Evolutionary conservation across 2,113 vertebrate species (phyloP), one percentile per base, ranked within the genome.

Genomic region (Nasalis larvatus): DNA sequence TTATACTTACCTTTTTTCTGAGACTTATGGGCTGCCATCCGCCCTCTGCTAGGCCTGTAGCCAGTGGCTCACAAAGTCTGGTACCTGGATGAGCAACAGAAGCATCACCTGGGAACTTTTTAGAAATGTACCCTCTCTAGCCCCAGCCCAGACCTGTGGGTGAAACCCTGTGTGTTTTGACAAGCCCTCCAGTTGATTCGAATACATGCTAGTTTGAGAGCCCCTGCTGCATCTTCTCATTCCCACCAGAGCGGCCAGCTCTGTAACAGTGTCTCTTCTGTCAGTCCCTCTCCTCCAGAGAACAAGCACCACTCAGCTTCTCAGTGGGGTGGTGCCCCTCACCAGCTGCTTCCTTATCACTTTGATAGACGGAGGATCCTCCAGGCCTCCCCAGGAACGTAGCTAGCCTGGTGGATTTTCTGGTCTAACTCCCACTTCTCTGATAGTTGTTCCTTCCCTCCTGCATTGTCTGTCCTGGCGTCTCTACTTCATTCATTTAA

Each of bases 261-360:
- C 21, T 68, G 7, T 49, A 13, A 35, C 37, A 86, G 37, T 17
- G 32, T 17, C 13, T 30, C 40, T 54, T 73, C 54, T 0, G 0
- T 30, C 42, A 32, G 12, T 10, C 49, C 23, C 54, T 84, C 76
- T 81, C 35, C 40, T 35, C 35, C 86, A 73, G n/a, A 32, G 47
- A 54, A 81, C 18, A 42, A 20, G 27, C 42, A 63, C 8, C 42
- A 13, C 1, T 11, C 3, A 35, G 52, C 52, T 82, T 49, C 76
- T 73, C 42, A 6, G 0, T 0, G 8, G 27, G 35, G 7, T 5
- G 4, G 6, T 9, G 2, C 4, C 16, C 40, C 66, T 80, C 66
- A 14, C 10, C 68, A 1, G 0, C 9, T 30, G 21, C 20, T 73
- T 8, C 18, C 68, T 82, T 49, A 17, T 37, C 54, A 27, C 45